These are phyloP conservation scores for Eurytemora carolleeae DNA, from an alignment of 1,140 invertebrate species.

Conservation along the genomic window DNA sequence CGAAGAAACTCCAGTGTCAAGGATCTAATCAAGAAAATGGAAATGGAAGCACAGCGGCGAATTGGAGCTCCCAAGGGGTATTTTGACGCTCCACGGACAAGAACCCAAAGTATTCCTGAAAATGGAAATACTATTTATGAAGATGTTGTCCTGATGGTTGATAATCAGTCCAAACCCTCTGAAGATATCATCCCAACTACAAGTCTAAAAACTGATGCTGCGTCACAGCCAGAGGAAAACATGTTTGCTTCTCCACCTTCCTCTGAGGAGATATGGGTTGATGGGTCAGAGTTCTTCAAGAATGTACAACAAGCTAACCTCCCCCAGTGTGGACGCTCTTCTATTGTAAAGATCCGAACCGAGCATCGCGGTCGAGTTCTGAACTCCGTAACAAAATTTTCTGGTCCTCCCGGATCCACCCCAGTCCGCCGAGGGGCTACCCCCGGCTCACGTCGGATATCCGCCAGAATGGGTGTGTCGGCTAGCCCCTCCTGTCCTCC, in stretches of 20 bases:
- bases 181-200: too few relatives aligned
- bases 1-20: neutral
- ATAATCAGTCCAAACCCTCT: too few relatives aligned
- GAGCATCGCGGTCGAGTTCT: conserved; percentile 8
- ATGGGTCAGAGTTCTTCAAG: conserved; percentile 12
- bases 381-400: conserved; percentile 5
- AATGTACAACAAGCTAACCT: neutral
- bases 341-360: conserved; percentile 11
- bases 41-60: neutral
- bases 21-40: neutral
- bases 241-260: neutral
- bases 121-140: too few relatives aligned
- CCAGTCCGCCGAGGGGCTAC: neutral
- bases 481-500: neutral
- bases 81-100: too few relatives aligned
- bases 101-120: too few relatives aligned
- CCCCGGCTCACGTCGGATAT: neutral
- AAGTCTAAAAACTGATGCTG: too few relatives aligned
- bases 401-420: neutral
- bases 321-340: conserved; percentile 4
- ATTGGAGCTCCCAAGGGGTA: too few relatives aligned
- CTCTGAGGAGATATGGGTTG: conserved; percentile 1
- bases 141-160: too few relatives aligned
- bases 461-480: conserved; percentile 9
- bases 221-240: too few relatives aligned